Conservation (phyloP, 1,140 invertebrate species). For the Holotrichia oblita region DNA sequence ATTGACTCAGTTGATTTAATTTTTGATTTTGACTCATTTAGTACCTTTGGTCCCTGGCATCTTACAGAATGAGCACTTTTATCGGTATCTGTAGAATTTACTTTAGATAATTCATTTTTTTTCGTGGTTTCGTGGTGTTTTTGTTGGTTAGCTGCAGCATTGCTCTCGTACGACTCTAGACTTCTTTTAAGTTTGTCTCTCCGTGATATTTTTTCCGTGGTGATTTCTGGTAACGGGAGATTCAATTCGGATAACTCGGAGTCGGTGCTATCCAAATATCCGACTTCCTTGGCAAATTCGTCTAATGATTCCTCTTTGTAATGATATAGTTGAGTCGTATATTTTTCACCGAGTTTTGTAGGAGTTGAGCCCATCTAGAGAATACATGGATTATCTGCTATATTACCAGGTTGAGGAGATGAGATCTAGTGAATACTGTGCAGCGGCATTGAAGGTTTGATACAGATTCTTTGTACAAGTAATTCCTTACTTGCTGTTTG, state of each 20-base stretch:
- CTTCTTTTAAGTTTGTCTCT: neutral
- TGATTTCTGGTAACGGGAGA: neutral
- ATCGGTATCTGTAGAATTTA: too few species aligned
- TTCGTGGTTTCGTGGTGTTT: neutral
- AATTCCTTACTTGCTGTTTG: neutral
- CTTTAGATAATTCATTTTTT: neutral
- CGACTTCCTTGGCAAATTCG: neutral
- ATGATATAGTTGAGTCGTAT: neutral
- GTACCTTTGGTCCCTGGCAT: neutral
- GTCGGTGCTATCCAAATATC: slow-evolving; percentile 41
- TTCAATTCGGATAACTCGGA: slow-evolving; percentile 43
- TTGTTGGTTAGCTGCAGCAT: too few species aligned
- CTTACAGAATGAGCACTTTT: neutral
- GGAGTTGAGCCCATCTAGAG: neutral
- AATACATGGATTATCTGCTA: too few species aligned
- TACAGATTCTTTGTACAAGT: neutral
- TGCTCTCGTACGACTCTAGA: neutral
- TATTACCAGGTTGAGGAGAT: neutral
- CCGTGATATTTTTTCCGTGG: neutral
- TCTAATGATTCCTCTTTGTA: neutral
- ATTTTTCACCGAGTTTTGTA: neutral
- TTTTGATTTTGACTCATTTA: neutral
- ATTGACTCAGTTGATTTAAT: neutral
- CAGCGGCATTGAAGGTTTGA: too few species aligned
- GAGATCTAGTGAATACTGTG: too few species aligned